Evolutionary conservation across 92 coral and sea anemone species (phyloP), one percentile per base, ranked within the genome.

Genomic region (Paragorgia papillata): DNA sequence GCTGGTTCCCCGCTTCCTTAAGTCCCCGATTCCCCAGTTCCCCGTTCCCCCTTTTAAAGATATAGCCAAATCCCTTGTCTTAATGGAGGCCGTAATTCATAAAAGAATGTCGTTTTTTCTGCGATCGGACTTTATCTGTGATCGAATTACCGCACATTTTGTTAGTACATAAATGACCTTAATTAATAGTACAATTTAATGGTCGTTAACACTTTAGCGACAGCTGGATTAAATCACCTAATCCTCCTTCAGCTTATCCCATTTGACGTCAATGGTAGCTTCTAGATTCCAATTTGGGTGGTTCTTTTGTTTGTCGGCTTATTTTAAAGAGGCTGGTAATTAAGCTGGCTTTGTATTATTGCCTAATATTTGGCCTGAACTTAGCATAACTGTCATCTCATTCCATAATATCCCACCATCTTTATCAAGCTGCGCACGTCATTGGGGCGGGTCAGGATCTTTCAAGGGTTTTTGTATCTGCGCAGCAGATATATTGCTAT

Each of bases 51-150:
- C n/a, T n/a, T n/a, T n/a, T n/a, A 29, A 56, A 76, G 1, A 66
- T 73, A 0, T 75, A 75, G 44, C 75, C 76, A 14, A 67, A n/a
- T 10, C 80, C 81, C 6, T 75, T 81, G 39, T 61, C 60, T 57
- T 82, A 70, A 1, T 43, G 73, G 13, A 81, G 30, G 57, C 62
- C 66, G 26, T 17, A 22, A 8, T 73, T 73, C 43, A 37, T 37
- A 37, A 37, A 37, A 37, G 43, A 37, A 10, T 37, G 4, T 4
- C 43, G 43, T 46, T 46, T 46, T 6, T 6, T 46, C 53, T 46
- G 53, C 15, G 14, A 46, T 46, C 53, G n/a, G 15, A 15, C 53
- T 46, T 46, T 10, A 58, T 55, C 8, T 17, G 17, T 27, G n/a
- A n/a, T 19, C 0, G 64, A 33, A 58, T 58, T 21, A 58, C 64